Base-by-base conservation (phyloP, 2,797 vertebrate genomes). In the Otolemur crassicaudatus region DNA sequence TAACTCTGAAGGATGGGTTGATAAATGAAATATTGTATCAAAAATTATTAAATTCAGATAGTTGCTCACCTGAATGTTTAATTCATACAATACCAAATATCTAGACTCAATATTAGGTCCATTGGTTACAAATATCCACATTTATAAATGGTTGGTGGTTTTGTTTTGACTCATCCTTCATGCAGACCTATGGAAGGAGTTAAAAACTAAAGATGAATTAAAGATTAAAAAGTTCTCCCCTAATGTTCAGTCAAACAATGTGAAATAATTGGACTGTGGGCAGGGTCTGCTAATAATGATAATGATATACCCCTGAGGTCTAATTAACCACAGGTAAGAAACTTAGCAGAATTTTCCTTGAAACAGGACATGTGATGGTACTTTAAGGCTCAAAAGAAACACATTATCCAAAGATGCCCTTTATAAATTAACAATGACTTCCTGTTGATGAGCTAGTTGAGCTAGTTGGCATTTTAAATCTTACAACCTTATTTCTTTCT, bases 281-380 rank as follows among this genome's bases (percentile, higher is more conserved):
- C 43, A 94, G 76, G 34, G 9, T 69, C 53, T 81, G 17, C 23
- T 94, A 93, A 88, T 91, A 43, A 88, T 91, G 43, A 67, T 12
- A 43, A 11, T 73, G 81, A 76, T 92, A 95, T 94, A 13, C 69
- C 49, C 83, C 1, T 90, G 95, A 73, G 95, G 63, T 53, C 93
- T 90, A 89, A 97, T 97, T 97, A 98, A 34, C 23, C 16, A 63
- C 5, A 31, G 19, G 10, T 83, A 67, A 87, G 34, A 90, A 84
- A 94, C 61, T 60, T 94, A 11, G 77, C 12, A 58, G 61, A 67
- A 49, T 79, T 70, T 86, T 16, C 22, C 37, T 77, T 17, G 20
- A 61, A 65, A 70, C 1, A 89, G 81, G 65, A 25, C 63, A 60
- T 25, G 3, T 17, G 40, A n/a, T 34, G 58, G 20, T 16, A 22